phyloP scores from a whole-genome alignment of 2,113 vertebrate species.

The Oplegnathus fasciatus region DNA sequence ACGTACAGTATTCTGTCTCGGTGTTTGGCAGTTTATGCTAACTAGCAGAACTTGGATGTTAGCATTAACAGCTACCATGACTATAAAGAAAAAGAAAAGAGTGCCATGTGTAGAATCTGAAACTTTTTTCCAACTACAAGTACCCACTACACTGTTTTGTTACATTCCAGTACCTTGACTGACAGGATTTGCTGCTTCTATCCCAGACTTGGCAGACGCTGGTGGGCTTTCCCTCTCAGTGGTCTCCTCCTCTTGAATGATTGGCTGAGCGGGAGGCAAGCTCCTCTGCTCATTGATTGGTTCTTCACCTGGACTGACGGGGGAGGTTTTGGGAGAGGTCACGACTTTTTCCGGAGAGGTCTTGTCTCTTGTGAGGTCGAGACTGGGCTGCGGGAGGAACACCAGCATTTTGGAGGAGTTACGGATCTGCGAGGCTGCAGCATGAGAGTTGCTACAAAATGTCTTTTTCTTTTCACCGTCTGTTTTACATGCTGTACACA shows the following conservation, averaged over 20 bases:
- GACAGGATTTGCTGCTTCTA: conserved; percentile 40
- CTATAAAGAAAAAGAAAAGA: neutral
- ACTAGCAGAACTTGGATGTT: neutral
- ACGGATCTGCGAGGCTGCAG: neutral
- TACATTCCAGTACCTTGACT: conserved; percentile 52
- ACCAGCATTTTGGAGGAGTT: neutral
- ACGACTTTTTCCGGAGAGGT: conserved; percentile 50
- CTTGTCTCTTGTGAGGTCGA: conserved; percentile 63
- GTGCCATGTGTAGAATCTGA: neutral
- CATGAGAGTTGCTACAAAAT: neutral
- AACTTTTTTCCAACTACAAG: neutral
- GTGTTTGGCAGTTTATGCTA: neutral
- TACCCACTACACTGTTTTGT: neutral
- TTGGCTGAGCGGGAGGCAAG: conserved; percentile 47
- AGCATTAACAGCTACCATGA: neutral
- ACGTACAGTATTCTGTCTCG: neutral
- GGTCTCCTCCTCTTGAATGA: conserved; percentile 63
- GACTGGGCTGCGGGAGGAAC: conserved; percentile 59
- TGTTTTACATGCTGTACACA: neutral
- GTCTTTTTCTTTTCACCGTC: neutral
- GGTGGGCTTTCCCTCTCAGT: conserved; percentile 34
- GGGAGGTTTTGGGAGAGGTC: conserved; percentile 54
- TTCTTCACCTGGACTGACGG: conserved; percentile 56
- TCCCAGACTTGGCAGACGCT: conserved; percentile 8
- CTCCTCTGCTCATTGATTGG: conserved; percentile 55